Evolutionary conservation across 2,113 vertebrate genomes (phyloP).

Genomic region (Daboia siamensis): DNA sequence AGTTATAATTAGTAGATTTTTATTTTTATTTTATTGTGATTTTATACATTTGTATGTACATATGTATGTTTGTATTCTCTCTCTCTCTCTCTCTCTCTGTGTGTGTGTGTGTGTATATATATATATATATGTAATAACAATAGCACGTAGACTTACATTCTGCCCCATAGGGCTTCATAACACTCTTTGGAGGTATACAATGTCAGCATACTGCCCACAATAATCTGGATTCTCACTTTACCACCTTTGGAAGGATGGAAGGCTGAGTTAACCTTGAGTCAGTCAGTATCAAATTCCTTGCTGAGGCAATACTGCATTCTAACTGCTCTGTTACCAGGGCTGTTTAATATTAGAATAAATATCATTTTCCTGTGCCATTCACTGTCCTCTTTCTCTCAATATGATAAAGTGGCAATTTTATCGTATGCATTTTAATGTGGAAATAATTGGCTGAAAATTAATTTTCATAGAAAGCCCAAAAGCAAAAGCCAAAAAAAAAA

Average conservation of each 20-base stretch:
- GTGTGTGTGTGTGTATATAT: no score
- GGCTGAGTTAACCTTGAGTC: neutral
- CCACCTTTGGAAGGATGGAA: neutral
- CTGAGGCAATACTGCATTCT: neutral
- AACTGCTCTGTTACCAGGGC: neutral
- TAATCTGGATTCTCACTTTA: neutral
- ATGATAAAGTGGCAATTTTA: neutral
- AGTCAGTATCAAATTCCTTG: neutral
- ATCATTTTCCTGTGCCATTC: neutral
- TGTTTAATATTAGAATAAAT: neutral
- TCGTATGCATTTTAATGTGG: neutral
- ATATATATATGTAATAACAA: neutral
- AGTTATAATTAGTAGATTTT: neutral
- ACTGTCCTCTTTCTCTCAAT: neutral
- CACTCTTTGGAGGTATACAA: neutral
- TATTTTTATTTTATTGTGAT: neutral
- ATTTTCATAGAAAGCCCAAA: neutral
- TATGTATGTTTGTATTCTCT: no score
- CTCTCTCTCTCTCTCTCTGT: no score
- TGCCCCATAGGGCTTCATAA: neutral
- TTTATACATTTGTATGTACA: neutral
- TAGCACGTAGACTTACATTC: neutral
- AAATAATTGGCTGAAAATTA: neutral
- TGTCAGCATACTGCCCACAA: neutral
- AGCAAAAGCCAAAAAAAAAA: neutral